Conservation (phyloP, 2,888 invertebrate genomes). For the Mesorhabditis belari region DNA sequence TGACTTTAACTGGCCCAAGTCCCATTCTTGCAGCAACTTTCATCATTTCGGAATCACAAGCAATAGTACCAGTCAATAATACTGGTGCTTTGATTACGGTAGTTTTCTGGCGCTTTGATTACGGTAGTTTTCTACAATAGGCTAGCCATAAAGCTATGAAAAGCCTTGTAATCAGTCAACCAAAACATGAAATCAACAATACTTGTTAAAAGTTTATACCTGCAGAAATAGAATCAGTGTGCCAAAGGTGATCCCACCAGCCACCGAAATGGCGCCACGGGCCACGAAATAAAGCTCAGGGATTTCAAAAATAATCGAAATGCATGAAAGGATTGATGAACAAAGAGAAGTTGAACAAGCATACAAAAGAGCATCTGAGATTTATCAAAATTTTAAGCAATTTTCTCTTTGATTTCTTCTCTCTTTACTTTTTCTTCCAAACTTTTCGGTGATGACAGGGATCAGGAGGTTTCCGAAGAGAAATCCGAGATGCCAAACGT, state of each 20-base stretch:
- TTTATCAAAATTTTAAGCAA: no score
- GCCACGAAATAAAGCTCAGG: not conserved
- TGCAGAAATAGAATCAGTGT: not conserved
- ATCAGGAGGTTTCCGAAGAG: not conserved
- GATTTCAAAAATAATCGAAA: not conserved
- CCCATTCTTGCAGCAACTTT: no score
- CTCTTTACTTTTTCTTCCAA: not conserved
- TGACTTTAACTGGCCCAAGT: no score
- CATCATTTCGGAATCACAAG: no score
- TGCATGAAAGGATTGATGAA: not conserved
- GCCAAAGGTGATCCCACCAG: not conserved
- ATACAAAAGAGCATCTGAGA: not conserved
- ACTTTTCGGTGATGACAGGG: not conserved
- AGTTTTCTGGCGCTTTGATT: no score
- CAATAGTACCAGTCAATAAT: no score
- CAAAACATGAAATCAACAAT: no score
- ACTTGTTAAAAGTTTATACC: no score
- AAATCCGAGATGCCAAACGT: not conserved
- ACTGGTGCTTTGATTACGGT: no score
- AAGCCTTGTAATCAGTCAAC: no score
- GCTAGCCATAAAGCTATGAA: no score
- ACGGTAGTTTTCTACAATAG: no score
- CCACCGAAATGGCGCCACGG: not conserved
- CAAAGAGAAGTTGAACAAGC: not conserved
- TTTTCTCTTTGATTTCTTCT: not conserved